These are phyloP conservation scores for Trichogramma pretiosum DNA, from an alignment of 1,140 invertebrate species.

Conservation along the genomic window DNA sequence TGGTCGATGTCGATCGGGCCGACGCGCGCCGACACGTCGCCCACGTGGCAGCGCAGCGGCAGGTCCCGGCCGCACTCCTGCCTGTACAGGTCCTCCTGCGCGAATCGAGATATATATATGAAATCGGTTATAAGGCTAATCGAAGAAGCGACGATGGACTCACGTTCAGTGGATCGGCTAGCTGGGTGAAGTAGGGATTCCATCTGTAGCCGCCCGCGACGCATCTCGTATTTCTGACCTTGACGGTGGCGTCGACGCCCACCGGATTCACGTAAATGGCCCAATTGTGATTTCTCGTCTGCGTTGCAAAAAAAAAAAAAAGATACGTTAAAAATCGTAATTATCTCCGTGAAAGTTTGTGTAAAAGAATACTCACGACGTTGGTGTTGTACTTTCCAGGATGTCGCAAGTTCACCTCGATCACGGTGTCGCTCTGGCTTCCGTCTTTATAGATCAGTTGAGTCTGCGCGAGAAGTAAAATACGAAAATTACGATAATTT, in stretches of 20 bases:
- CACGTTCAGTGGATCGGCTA: slow-evolving; percentile 82
- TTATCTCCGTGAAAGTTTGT: background rate
- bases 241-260: slow-evolving; percentile 81
- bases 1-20: slow-evolving; percentile 77
- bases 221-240: slow-evolving; percentile 69
- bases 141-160: no score
- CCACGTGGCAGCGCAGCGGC: slow-evolving; percentile 85
- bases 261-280: slow-evolving; percentile 88
- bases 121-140: no score
- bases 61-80: slow-evolving; percentile 80
- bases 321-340: background rate
- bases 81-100: slow-evolving; percentile 70
- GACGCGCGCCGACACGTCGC: slow-evolving; percentile 76
- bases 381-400: slow-evolving; percentile 75
- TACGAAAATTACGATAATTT: slow-evolving; percentile 1
- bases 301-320: slow-evolving; percentile 20
- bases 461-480: slow-evolving; percentile 46
- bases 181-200: slow-evolving; percentile 87
- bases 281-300: slow-evolving; percentile 84
- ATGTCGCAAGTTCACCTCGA: slow-evolving; percentile 80
- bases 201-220: slow-evolving; percentile 83
- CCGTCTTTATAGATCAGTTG: slow-evolving; percentile 82
- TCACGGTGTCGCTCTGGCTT: slow-evolving; percentile 76
- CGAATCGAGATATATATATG: background rate
- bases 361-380: slow-evolving; percentile 48